Conservation (phyloP, 1,140 invertebrate genomes). For the Trichonephila inaurata region DNA sequence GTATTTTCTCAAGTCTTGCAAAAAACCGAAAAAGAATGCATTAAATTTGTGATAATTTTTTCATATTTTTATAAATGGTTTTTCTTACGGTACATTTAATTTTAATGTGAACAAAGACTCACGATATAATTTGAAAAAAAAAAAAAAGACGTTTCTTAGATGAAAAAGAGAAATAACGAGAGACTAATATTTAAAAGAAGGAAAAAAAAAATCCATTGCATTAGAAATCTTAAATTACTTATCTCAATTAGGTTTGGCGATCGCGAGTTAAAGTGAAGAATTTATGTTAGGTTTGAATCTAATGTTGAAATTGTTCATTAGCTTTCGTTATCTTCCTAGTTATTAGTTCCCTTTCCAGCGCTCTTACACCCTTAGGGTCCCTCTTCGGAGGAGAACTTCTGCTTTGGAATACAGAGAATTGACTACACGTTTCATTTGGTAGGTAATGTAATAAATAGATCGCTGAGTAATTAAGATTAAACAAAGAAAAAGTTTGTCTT, state of each 20-base stretch:
- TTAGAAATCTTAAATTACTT: constrained; percentile 28
- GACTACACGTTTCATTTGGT: constrained; percentile 26
- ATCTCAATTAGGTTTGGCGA: background rate
- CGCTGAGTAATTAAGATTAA: constrained; percentile 32
- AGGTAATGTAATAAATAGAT: constrained; percentile 43
- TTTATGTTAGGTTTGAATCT: constrained; percentile 17
- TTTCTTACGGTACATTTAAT: background rate
- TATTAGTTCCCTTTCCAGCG: constrained; percentile 28
- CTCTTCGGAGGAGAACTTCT: background rate
- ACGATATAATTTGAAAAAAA: background rate
- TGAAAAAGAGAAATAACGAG: background rate
- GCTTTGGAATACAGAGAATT: background rate
- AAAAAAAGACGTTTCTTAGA: background rate
- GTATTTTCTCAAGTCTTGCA: no score
- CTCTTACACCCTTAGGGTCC: background rate
- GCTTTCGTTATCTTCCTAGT: constrained; percentile 14
- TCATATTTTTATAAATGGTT: background rate
- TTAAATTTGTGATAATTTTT: background rate
- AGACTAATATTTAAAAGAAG: background rate
- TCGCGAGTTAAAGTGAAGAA: background rate
- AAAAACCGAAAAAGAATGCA: background rate
- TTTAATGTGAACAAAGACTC: background rate
- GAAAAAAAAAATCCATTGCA: background rate
- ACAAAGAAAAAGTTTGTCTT: constrained; percentile 30
- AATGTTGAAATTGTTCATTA: constrained; percentile 44